Evolutionary conservation across 2,888 invertebrate genomes (phyloP), one percentile per base, ranked within the genome.

Genomic region (Siphlonurus alternatus): DNA sequence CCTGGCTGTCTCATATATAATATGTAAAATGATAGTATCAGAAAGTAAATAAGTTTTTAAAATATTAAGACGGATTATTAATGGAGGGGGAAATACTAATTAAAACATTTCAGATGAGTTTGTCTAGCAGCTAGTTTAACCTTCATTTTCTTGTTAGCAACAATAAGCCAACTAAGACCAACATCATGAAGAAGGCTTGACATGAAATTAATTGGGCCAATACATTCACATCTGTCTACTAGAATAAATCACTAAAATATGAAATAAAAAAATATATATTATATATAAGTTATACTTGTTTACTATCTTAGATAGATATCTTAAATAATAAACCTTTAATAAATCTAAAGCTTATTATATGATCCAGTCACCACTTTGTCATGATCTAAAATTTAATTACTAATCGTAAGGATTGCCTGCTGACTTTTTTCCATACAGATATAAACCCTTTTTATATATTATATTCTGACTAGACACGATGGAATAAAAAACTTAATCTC

Each of bases 131-230:
- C n/a, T n/a, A n/a, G n/a, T n/a, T 38, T 38, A 5, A 10, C 15
- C 38, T 38, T 38, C 38, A 38, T 38, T 38, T 38, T 38, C 38
- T 38, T 38, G 38, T 38, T 38, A 38, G 38, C 38, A 38, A 38
- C 5, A 15, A 5, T 38, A 15, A 38, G 38, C 38, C 7, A 15
- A 15, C 38, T n/a, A n/a, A n/a, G n/a, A n/a, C n/a, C n/a, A n/a
- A n/a, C n/a, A n/a, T n/a, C n/a, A n/a, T n/a, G n/a, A n/a, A n/a
- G n/a, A n/a, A n/a, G 15, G 38, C 15, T n/a, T 56, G 56, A 56
- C 56, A 22, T 56, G 56, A n/a, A 20, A 56, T 56, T 56, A 56
- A 56, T 56, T 56, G 56, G 56, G 19, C 56, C 56, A 22, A 56
- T 56, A 20, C 56, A 22, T 56, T 56, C 56, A 22, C n/a, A 56